Conservation (phyloP, 2,113 vertebrate species). For the Arvicanthis niloticus region DNA sequence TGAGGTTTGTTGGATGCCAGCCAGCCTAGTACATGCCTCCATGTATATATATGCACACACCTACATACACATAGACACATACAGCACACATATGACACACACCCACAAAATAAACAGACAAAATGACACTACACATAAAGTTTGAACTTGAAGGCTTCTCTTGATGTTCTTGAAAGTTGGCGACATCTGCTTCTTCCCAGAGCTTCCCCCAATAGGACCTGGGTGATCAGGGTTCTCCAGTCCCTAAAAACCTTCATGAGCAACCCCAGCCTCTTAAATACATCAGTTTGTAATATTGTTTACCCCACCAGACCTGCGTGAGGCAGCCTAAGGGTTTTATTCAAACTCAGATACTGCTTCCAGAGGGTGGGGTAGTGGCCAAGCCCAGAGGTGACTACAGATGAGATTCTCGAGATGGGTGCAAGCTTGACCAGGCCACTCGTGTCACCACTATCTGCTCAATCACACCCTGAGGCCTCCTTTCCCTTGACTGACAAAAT, state of each 20-base stretch:
- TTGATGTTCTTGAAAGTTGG: background rate
- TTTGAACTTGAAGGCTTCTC: background rate
- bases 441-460: background rate
- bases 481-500: background rate
- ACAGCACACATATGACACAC: background rate
- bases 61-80: background rate
- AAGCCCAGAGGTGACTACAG: background rate
- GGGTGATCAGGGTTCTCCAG: background rate
- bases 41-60: background rate
- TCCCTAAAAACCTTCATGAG: background rate
- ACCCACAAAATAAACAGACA: background rate
- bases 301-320: background rate
- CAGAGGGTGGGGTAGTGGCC: background rate
- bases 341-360: background rate
- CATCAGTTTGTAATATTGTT: background rate
- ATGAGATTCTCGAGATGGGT: background rate
- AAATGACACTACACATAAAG: background rate
- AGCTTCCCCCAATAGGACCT: accelerated
- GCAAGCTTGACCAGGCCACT: background rate
- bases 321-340: background rate
- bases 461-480: background rate
- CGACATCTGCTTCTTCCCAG: background rate
- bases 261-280: background rate
- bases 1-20: too few relatives aligned
- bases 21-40: background rate